Evolutionary conservation across 2,113 vertebrate genomes (phyloP).

Genomic region (Gobio gobio): DNA sequence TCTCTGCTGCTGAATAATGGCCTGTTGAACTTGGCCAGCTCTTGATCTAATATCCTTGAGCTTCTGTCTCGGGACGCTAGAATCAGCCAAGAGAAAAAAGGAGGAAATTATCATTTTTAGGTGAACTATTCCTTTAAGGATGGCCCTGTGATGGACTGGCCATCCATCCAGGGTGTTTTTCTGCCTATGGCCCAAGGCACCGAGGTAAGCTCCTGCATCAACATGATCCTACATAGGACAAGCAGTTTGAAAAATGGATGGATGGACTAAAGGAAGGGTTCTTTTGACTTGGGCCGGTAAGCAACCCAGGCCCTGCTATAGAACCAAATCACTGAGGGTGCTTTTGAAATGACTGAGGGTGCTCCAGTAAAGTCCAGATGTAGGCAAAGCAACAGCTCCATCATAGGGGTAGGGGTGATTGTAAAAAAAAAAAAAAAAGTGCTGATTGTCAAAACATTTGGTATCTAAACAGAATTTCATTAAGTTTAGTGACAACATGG

Average conservation of each 20-base stretch:
- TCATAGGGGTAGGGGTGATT: too few species aligned
- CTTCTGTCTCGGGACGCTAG: background rate
- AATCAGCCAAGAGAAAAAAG: background rate
- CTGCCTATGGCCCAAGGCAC: background rate
- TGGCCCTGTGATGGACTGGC: background rate
- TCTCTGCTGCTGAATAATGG: constrained; percentile 22
- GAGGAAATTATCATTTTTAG: background rate
- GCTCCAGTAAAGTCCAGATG: too few species aligned
- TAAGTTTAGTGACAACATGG: too few species aligned
- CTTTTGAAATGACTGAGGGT: too few species aligned
- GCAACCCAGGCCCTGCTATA: background rate
- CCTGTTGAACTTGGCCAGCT: constrained; percentile 21
- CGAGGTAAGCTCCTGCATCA: background rate
- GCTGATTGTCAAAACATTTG: too few species aligned
- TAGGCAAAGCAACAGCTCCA: too few species aligned
- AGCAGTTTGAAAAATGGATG: background rate
- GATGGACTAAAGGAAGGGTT: background rate
- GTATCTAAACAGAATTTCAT: too few species aligned
- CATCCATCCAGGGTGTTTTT: background rate
- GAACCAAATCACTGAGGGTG: too few species aligned
- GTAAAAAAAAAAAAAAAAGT: too few species aligned
- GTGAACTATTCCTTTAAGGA: background rate
- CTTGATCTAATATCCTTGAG: constrained; percentile 17
- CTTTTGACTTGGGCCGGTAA: background rate
- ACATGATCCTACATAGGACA: background rate